A percentile compares a stretch with the other conserved stretches of the same genome.
Conservation (phyloP, 2,888 invertebrate genomes). For the Spialia ferax region DNA sequence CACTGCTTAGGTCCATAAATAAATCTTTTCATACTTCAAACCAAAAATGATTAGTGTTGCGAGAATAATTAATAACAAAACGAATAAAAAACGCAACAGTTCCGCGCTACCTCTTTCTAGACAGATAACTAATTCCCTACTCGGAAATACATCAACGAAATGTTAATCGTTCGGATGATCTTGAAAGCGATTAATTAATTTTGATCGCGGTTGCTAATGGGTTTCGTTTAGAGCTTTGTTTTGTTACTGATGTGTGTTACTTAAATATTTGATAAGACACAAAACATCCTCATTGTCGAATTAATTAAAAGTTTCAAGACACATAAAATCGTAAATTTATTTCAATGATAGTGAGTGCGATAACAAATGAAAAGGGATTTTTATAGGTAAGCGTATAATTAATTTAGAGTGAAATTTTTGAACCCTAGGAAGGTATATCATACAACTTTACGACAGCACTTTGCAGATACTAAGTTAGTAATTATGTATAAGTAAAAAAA, state of each 20-base stretch:
- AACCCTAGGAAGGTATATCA: no score
- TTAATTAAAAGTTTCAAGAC: no score
- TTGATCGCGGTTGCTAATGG: background rate
- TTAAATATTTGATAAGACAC: background rate
- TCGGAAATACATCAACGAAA: constrained; percentile 2
- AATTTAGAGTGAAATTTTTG: no score
- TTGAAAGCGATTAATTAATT: constrained; percentile 9
- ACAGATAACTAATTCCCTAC: constrained; percentile 2
- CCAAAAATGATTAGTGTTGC: background rate
- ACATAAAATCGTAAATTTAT: background rate
- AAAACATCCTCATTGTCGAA: background rate
- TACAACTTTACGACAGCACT: no score
- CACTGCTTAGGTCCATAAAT: no score
- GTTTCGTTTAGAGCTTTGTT: background rate
- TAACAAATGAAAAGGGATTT: no score
- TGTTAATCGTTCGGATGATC: constrained; percentile 8
- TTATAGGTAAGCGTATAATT: no score
- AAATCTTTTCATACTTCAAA: no score
- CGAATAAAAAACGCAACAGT: background rate
- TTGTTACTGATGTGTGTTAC: background rate
- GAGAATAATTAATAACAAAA: constrained; percentile 1
- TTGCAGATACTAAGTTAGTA: no score
- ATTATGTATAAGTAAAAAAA: no score
- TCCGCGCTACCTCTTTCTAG: background rate
- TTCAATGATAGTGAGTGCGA: background rate